Evolutionary conservation across 2,888 invertebrate genomes (phyloP), one percentile per base, ranked within the genome.

Genomic region (Plutella xylostella): DNA sequence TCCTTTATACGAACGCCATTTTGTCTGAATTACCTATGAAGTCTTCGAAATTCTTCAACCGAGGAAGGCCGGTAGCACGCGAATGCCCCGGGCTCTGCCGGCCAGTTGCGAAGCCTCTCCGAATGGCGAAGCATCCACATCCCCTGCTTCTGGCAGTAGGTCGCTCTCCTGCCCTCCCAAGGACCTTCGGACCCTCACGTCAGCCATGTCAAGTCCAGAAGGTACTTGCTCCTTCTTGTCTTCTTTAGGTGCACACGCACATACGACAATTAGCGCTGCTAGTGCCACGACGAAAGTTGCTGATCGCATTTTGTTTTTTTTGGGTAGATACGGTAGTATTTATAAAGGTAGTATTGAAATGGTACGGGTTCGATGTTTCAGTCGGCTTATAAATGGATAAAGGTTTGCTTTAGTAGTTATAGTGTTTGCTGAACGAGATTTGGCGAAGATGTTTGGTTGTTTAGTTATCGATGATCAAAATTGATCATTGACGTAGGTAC

Each of bases 231-330:
- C 53, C 1, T 48, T 53, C 7, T 48, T 54, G 1, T 51, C 53
- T 2, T 72, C 63, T 77, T 68, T 61, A 56, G 60, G 78, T 33
- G 72, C 72, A 77, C 76, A 70, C 1, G 56, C 66, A 79, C 74
- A 82, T 40, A 56, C 63, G 55, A 68, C 78, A 50, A 78, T 60
- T 66, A 79, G 63, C 72, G 72, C 75, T 60, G 80, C 52, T 61
- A 70, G 78, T 63, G 71, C 80, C 71, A 73, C 75, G 69, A 65
- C 62, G 58, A 78, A 80, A 39, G 74, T 58, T 57, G 67, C 70
- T 63, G 72, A 75, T 71, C 65, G 79, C 83, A 83, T 83, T 72
- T 57, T 65, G 61, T n/a, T n/a, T n/a, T n/a, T n/a, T n/a, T n/a
- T n/a, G n/a, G n/a, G n/a, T n/a, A n/a, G n/a, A n/a, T n/a, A n/a